Evolutionary conservation across 2,888 invertebrate genomes (phyloP).

Genomic region (Chromoteleia sp.): DNA sequence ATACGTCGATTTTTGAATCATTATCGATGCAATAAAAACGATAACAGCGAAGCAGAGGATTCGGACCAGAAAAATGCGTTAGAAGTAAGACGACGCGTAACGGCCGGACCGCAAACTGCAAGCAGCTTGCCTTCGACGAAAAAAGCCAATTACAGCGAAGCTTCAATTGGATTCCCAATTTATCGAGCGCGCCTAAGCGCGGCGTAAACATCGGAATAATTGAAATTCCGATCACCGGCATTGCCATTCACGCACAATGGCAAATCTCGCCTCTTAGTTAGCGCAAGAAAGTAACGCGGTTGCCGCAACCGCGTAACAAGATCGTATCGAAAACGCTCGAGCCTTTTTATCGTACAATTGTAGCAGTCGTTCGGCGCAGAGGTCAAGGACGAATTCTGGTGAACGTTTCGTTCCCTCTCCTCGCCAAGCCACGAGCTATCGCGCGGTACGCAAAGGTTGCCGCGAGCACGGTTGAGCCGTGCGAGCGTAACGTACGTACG

Average conservation of each 20-base stretch:
- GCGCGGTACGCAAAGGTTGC: slow-evolving; percentile 5
- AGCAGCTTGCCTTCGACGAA: slow-evolving; percentile 8
- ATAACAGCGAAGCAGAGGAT: no score
- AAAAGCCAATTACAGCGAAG: slow-evolving; percentile 32
- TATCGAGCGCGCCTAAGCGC: slow-evolving; percentile 36
- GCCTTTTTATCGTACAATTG: background rate
- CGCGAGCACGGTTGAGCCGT: slow-evolving; percentile 29
- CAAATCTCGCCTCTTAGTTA: slow-evolving; percentile 23
- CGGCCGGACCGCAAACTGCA: slow-evolving; percentile 20
- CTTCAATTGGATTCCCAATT: slow-evolving; percentile 49
- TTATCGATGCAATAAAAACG: no score
- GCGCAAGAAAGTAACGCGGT: slow-evolving; percentile 8
- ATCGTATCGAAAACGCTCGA: background rate
- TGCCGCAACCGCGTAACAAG: slow-evolving; percentile 4
- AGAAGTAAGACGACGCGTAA: slow-evolving; percentile 40
- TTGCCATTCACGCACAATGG: slow-evolving; percentile 7
- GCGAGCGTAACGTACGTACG: no score
- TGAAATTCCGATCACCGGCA: slow-evolving; percentile 32
- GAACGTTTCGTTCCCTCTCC: background rate
- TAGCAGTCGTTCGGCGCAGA: background rate
- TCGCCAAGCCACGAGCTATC: background rate
- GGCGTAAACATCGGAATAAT: slow-evolving; percentile 47
- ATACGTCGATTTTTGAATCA: no score
- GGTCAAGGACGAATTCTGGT: slow-evolving; percentile 49
- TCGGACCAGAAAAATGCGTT: slow-evolving; percentile 21